phyloP scores from a whole-genome alignment of 2,797 vertebrate species.

The Agapornis canus region DNA sequence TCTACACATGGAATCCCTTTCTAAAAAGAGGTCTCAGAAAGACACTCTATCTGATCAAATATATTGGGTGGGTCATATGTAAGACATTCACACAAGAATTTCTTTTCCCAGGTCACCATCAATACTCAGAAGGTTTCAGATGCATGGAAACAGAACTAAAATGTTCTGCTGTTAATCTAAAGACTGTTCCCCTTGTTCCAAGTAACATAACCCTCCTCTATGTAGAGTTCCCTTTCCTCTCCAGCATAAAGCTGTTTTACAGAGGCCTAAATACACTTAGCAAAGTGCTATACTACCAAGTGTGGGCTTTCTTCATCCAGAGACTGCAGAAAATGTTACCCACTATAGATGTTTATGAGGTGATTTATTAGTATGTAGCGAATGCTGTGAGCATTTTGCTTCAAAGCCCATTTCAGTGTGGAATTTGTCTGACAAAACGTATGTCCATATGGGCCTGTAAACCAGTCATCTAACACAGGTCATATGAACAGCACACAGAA shows the following conservation, averaged over 20 bases:
- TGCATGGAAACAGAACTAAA: conserved; percentile 79
- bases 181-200: conserved; percentile 73
- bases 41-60: background rate
- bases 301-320: background rate
- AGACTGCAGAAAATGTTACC: background rate
- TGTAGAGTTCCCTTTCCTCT: conserved; percentile 45
- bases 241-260: background rate
- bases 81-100: background rate
- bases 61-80: background rate
- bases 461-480: background rate
- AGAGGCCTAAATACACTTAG: background rate
- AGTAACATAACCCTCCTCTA: conserved; percentile 80
- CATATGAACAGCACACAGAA: background rate
- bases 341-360: background rate
- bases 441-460: background rate
- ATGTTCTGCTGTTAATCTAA: conserved; percentile 76
- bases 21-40: background rate
- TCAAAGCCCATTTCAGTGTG: background rate
- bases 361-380: background rate
- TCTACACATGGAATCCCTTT: background rate
- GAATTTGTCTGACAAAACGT: background rate
- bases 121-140: conserved; percentile 76
- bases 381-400: background rate
- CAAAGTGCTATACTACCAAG: background rate
- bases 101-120: conserved; percentile 71